Evolutionary conservation across 2,797 vertebrate species (phyloP), one percentile per base, ranked within the genome.

Genomic region (Sphenopsis melanotis): DNA sequence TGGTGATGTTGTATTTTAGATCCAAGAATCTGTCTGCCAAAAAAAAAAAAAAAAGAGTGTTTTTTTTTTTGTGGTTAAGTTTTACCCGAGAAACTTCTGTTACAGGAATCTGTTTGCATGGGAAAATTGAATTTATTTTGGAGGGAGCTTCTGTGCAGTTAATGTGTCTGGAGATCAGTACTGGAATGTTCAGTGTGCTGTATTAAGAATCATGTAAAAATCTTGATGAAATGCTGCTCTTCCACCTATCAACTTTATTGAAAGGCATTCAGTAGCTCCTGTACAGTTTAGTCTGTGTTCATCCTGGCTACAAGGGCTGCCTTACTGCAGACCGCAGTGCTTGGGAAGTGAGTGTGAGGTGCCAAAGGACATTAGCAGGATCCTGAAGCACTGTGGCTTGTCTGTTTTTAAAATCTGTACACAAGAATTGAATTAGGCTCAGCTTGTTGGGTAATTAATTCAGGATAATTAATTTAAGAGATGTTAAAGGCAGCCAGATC

Each of bases 21-120:
- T 76, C 76, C 85, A 88, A 90, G 69, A 76, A 93, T 93, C 65
- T 94, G 68, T 84, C 74, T 75, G 44, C 5, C 9, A 4, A 15
- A 3, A 2, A 0, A 12, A 34, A 56, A 46, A 34, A 55, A 9
- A 46, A 46, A 46, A 9, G 41, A n/a, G 9, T 22, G 0, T 22
- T 5, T 7, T 29, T 63, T n/a, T 63, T 83, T 79, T 68, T 44
- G 23, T 93, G 60, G 23, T 60, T 55, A 55, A 34, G 17, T 60
- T 80, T 88, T 78, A 68, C n/a, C 27, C 12, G 9, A 65, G 42
- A 61, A 87, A 53, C 59, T 91, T 94, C 74, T 87, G 60, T 88
- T 94, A 49, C 5, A 22, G 29, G 15, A 57, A 50, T 81, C 75
- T 92, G 47, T 39, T 64, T 93, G 11, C 50, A 11, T 10, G 27